Conservation (phyloP, 2,888 invertebrate genomes). For the Urechis unicinctus region DNA sequence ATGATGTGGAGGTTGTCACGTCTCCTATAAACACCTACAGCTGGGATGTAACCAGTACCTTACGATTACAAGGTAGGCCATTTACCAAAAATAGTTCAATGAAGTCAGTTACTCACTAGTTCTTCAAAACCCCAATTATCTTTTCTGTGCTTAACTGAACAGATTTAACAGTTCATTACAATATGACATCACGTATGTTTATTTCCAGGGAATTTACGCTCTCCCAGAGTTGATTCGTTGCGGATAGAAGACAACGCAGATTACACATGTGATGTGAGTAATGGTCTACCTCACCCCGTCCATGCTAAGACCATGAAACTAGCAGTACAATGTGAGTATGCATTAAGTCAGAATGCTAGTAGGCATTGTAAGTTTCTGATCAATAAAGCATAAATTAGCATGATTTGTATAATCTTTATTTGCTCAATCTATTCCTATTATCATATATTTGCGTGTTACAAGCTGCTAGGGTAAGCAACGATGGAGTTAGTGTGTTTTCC, state of each 20-base stretch:
- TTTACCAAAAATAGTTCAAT: too few relatives aligned
- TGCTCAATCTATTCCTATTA: background rate
- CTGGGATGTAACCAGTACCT: background rate
- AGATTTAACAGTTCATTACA: too few relatives aligned
- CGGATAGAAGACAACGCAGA: constrained; percentile 1
- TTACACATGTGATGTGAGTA: background rate
- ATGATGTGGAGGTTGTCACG: background rate
- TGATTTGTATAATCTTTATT: background rate
- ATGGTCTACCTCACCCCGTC: background rate
- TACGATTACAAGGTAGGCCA: background rate
- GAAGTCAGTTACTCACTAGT: background rate
- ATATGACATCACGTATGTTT: too few relatives aligned
- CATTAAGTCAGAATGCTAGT: too few relatives aligned
- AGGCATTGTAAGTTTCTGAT: too few relatives aligned
- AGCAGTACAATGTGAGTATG: background rate
- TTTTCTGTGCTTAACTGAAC: too few relatives aligned
- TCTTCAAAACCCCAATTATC: too few relatives aligned
- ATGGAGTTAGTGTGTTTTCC: too few relatives aligned
- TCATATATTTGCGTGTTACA: too few relatives aligned
- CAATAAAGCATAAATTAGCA: too few relatives aligned
- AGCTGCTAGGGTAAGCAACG: too few relatives aligned
- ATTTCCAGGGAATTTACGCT: background rate
- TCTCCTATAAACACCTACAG: background rate
- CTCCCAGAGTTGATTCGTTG: background rate
- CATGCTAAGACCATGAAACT: background rate